Evolutionary conservation across 2,797 vertebrate genomes (phyloP).

Genomic region (Myoxocephalus aenaeus): DNA sequence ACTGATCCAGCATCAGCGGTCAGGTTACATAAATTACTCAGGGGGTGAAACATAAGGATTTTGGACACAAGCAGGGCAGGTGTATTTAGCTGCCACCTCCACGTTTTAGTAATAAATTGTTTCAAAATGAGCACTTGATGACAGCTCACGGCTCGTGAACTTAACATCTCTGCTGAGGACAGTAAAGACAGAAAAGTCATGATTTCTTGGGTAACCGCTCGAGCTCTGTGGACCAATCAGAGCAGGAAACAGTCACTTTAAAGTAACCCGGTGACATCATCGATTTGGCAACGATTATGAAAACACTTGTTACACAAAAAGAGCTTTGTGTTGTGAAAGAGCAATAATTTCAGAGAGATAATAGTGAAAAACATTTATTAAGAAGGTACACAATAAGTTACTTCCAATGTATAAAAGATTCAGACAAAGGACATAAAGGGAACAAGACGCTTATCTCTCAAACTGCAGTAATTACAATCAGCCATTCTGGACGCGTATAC

Average conservation of each 20-base stretch:
- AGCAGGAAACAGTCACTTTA: constrained; percentile 33
- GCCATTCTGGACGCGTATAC: background rate
- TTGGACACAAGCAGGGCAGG: constrained; percentile 24
- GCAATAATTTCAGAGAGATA: constrained; percentile 8
- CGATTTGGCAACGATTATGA: constrained; percentile 49
- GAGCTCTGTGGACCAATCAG: constrained; percentile 41
- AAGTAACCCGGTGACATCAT: constrained; percentile 57
- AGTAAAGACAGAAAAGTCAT: constrained; percentile 57
- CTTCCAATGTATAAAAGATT: constrained; percentile 27
- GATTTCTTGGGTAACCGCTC: constrained; percentile 40
- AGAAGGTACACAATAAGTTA: constrained; percentile 39
- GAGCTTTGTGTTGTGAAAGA: constrained; percentile 19
- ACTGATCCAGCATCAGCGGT: constrained; percentile 48
- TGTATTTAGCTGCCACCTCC: constrained; percentile 30
- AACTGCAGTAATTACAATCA: constrained; percentile 23
- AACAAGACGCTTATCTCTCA: background rate
- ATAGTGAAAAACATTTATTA: constrained; percentile 51
- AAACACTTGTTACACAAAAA: constrained; percentile 47
- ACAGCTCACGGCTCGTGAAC: constrained; percentile 51
- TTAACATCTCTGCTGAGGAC: constrained; percentile 52
- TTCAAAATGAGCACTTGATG: constrained; percentile 41
- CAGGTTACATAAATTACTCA: constrained; percentile 51
- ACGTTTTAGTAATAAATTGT: constrained; percentile 42
- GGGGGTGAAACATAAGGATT: constrained; percentile 51
- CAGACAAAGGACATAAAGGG: constrained; percentile 1